Evolutionary conservation across 1,140 invertebrate genomes (phyloP).

Genomic region (Tetranychus cinnabarinus): DNA sequence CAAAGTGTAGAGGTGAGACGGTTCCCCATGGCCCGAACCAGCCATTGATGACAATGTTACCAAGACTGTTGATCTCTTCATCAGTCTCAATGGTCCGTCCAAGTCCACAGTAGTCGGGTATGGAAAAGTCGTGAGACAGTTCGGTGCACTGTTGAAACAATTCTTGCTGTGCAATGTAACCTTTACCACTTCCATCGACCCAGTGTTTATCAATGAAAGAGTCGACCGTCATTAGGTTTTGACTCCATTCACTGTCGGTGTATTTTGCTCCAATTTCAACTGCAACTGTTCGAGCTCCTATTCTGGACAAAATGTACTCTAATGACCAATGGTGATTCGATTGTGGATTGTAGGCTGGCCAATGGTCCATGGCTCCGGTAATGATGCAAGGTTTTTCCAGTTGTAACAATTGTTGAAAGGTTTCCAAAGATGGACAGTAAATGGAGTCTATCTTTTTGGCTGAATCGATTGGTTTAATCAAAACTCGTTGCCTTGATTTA

Average conservation of each 20-base stretch:
- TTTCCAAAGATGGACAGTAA: conserved; percentile 1
- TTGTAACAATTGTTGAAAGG: conserved; percentile 5
- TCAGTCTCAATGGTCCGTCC: conserved; percentile 22
- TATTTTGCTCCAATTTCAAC: conserved; percentile 85
- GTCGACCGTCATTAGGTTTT: conserved; percentile 57
- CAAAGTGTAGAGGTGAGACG: conserved; percentile 78
- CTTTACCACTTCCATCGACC: conserved; percentile 12
- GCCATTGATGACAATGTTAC: conserved; percentile 56
- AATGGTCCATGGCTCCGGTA: conserved; percentile 43
- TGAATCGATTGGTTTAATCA: neutral
- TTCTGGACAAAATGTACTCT: conserved; percentile 48
- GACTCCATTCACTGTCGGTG: conserved; percentile 73
- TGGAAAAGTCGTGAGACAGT: conserved; percentile 52
- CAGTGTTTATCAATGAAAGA: conserved; percentile 53
- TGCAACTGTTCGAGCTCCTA: conserved; percentile 64
- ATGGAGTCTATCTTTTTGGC: neutral
- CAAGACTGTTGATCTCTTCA: conserved; percentile 15
- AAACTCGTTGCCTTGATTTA: neutral
- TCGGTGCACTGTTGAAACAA: conserved; percentile 83
- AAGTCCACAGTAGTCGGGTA: conserved; percentile 72
- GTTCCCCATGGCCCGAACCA: conserved; percentile 92
- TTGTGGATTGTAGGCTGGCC: conserved; percentile 49
- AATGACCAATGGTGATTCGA: conserved; percentile 23
- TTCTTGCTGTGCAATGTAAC: conserved; percentile 90
- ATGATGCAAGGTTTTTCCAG: conserved; percentile 23